Conservation (phyloP, 2,888 invertebrate species). For the Lamellibrachia columna region DNA sequence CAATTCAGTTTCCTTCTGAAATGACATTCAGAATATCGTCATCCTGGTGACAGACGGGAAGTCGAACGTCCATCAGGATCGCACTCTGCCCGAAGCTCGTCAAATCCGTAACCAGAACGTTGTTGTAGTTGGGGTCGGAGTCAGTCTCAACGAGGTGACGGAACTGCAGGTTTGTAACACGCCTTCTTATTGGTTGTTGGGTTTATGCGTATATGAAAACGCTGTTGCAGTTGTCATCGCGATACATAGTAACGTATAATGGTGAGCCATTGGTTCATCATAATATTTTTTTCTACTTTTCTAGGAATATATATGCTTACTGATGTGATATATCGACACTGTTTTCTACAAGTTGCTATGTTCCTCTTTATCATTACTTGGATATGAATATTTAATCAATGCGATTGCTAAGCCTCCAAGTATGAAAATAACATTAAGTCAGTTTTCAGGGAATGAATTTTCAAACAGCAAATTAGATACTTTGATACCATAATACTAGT, state of each 20-base stretch:
- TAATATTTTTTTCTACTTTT: neutral
- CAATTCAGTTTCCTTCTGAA: neutral
- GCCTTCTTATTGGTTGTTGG: neutral
- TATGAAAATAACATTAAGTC: no score
- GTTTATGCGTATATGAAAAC: neutral
- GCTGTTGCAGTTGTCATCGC: no score
- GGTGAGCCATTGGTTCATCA: neutral
- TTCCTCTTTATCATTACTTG: neutral
- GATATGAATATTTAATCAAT: neutral
- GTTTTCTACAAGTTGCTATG: neutral
- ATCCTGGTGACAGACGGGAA: conserved; percentile 41
- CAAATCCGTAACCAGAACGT: conserved; percentile 30
- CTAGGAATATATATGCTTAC: neutral
- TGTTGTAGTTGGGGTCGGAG: conserved; percentile 36
- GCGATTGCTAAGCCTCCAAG: neutral
- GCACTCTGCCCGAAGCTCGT: conserved; percentile 37
- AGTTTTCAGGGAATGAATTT: no score
- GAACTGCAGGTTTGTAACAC: neutral
- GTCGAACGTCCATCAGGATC: conserved; percentile 33
- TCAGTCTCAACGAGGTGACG: conserved; percentile 21
- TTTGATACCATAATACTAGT: no score
- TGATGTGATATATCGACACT: neutral
- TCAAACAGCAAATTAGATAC: no score
- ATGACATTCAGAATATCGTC: conserved; percentile 28
- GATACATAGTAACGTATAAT: no score